Evolutionary conservation across 2,888 invertebrate species (phyloP).

Genomic region (Pseudanteris insignis): DNA sequence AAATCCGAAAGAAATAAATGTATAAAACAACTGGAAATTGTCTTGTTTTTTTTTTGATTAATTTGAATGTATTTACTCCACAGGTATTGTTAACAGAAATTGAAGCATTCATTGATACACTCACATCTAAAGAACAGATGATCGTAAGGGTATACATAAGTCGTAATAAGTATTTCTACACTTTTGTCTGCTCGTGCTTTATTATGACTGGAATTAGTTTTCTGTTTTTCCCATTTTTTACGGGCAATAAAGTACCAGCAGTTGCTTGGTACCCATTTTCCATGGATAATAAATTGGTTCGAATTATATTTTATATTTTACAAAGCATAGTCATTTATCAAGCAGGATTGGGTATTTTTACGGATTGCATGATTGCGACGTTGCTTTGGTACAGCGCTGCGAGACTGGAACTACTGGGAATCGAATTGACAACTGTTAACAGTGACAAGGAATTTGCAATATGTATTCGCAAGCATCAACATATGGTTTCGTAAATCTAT

Average conservation of each 20-base stretch:
- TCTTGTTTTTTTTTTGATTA: no score
- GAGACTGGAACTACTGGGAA: slow-evolving; percentile 50
- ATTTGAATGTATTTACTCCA: no score
- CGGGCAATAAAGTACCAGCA: slow-evolving; percentile 50
- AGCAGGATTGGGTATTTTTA: slow-evolving; percentile 45
- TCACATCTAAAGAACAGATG: slow-evolving; percentile 24
- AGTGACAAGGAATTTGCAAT: slow-evolving; percentile 29
- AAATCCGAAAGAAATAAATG: no score
- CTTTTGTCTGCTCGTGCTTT: slow-evolving; percentile 47
- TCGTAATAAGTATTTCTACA: slow-evolving; percentile 49
- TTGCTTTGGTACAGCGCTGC: slow-evolving; percentile 53
- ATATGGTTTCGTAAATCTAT: slow-evolving; percentile 25
- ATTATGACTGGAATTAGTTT: slow-evolving; percentile 48
- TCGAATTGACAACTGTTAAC: slow-evolving; percentile 28
- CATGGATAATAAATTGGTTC: slow-evolving; percentile 35
- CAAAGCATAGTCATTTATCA: slow-evolving; percentile 51
- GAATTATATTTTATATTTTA: slow-evolving; percentile 47
- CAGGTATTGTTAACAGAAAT: slow-evolving; percentile 7
- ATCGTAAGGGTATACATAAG: slow-evolving; percentile 50
- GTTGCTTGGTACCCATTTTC: slow-evolving; percentile 56
- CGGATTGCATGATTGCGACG: slow-evolving; percentile 51
- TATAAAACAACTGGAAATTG: no score
- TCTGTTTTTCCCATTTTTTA: slow-evolving; percentile 50
- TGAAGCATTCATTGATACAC: not conserved
- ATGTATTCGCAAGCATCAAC: slow-evolving; percentile 49